Conservation (phyloP, 2,113 vertebrate genomes). For the Salvator merianae region DNA sequence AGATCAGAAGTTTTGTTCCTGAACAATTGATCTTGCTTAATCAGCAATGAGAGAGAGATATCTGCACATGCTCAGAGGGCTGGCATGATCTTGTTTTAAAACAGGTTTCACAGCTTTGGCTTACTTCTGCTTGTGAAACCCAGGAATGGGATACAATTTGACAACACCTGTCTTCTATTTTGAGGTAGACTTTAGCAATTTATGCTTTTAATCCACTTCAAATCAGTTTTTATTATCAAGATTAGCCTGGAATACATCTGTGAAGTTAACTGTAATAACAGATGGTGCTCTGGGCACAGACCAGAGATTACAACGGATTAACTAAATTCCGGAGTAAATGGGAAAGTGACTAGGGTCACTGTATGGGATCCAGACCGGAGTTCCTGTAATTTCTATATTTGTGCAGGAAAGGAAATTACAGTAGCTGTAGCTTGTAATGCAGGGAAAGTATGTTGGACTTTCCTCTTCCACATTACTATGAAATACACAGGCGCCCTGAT, state of each 20-base stretch:
- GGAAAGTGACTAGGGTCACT: too few species aligned
- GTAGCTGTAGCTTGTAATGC: too few species aligned
- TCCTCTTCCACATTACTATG: too few species aligned
- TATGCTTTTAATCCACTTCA: background rate
- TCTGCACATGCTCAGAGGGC: background rate
- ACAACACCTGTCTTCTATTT: background rate
- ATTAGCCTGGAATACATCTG: background rate
- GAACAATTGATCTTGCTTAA: background rate
- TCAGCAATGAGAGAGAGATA: background rate
- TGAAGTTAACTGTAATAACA: background rate
- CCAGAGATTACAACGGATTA: background rate
- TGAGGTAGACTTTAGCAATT: background rate
- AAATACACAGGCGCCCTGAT: too few species aligned
- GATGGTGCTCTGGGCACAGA: background rate
- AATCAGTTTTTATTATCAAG: background rate
- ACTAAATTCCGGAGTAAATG: too few species aligned
- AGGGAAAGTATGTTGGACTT: too few species aligned
- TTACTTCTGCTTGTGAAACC: background rate
- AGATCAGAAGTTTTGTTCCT: background rate
- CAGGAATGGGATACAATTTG: too few species aligned
- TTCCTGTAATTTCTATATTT: too few species aligned
- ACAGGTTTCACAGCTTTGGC: background rate
- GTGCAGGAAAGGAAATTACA: too few species aligned
- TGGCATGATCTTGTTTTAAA: background rate
- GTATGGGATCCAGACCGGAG: too few species aligned